Base-by-base conservation (phyloP, 2,113 vertebrate species). In the Craseonycteris thonglongyai region DNA sequence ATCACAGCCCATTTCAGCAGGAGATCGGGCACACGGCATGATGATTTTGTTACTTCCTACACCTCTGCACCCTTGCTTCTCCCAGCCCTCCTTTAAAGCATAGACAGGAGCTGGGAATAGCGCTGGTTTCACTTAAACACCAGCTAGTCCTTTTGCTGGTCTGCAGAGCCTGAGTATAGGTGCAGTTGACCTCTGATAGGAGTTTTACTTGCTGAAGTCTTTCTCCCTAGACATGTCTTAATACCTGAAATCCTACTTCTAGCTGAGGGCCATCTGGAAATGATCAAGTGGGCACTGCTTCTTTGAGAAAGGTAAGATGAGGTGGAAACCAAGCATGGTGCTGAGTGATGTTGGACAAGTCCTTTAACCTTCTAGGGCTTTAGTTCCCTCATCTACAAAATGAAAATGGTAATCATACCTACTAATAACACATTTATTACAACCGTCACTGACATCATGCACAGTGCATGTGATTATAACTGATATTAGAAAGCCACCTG, bases 61-160 rank as follows among this genome's bases (percentile, higher is more conserved):
- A 40, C 8, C 11, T 13, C 33, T 75, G 72, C 5, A 4, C 0
- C 0, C 6, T 6, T 35, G 1, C n/a, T 54, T 9, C 13, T 2
- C 7, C 54, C 19, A 10, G 3, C 14, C 7, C 6, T 66, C 28
- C 33, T 35, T 33, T 58, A 75, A 74, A 75, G 6, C 13, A 42
- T 28, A 6, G 24, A 2, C 6, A 66, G 28, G 26, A 90, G 7
- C 33, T n/a, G 12, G 26, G 38, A 86, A 65, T 24, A 68, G 5
- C 33, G 1, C 47, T 21, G n/a, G 14, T 49, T 38, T n/a, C 38
- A 28, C 14, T 51, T 19, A 7, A 40, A 42, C 12, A 4, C 9
- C 24, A 10, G 1, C 18, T 8, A 40, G 54, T 42, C 21, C 66
- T 33, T 14, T 49, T 0, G 2, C 11, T n/a, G 28, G 54, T 22